Evolutionary conservation across 2,113 vertebrate species (phyloP).

Genomic region (Herpetotheres cachinnans): DNA sequence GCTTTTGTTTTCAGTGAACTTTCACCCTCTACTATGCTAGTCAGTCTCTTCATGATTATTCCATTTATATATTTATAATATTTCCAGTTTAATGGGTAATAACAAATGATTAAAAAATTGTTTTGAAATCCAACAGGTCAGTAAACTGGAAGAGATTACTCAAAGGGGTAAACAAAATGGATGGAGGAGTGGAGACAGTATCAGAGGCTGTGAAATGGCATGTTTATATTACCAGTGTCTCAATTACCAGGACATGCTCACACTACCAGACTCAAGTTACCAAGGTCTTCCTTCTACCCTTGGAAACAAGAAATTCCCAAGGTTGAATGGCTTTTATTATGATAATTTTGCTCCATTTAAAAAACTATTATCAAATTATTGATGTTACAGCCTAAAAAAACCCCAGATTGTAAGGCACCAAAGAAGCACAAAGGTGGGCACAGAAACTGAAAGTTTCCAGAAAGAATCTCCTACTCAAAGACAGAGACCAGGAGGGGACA

Average conservation of each 20-base stretch:
- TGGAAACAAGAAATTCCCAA: neutral
- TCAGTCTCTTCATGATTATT: neutral
- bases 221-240: neutral
- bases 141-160: neutral
- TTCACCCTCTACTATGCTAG: neutral
- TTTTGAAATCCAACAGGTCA: neutral
- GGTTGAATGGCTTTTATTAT: neutral
- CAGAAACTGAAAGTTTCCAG: fast-evolving
- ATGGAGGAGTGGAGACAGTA: neutral
- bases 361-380: neutral
- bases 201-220: neutral
- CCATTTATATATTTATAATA: neutral
- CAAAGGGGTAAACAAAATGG: neutral
- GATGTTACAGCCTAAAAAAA: neutral
- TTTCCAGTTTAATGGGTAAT: neutral
- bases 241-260: neutral
- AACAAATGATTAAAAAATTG: neutral
- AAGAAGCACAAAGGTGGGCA: neutral
- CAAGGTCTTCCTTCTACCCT: neutral
- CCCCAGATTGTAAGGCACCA: fast-evolving
- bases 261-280: neutral
- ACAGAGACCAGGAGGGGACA: neutral
- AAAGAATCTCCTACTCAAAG: neutral
- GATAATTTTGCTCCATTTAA: neutral
- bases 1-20: neutral